Evolutionary conservation across 1,140 invertebrate species (phyloP).

Genomic region (Drosophila equinoxialis): DNA sequence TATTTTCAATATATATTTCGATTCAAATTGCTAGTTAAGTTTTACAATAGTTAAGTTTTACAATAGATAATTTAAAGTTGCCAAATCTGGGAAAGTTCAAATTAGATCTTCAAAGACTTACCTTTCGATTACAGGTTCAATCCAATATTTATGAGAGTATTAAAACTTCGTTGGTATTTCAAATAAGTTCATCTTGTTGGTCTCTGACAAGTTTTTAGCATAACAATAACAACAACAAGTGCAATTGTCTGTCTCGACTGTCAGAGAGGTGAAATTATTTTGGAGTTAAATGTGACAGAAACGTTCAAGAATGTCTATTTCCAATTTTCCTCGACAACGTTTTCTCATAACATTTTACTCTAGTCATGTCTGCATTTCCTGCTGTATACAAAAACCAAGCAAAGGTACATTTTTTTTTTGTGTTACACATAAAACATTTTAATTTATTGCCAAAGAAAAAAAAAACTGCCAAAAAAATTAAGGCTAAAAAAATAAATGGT

Average conservation of each 20-base stretch:
- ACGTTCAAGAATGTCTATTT: background rate
- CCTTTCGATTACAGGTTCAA: no score
- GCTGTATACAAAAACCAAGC: background rate
- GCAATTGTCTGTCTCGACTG: conserved; percentile 36
- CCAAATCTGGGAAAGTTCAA: no score
- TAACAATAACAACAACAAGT: conserved; percentile 33
- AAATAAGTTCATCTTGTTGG: background rate
- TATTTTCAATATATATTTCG: no score
- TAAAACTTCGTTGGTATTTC: background rate
- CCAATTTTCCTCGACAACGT: background rate
- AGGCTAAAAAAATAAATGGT: conserved; percentile 26
- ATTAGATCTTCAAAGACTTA: no score
- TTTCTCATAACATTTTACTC: conserved; percentile 2
- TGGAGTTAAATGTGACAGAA: background rate
- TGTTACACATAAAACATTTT: conserved; percentile 50
- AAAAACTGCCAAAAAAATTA: conserved; percentile 14
- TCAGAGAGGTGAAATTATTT: conserved; percentile 5
- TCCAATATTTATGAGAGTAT: background rate
- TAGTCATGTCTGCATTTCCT: background rate
- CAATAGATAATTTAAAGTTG: no score
- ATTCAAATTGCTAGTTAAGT: no score
- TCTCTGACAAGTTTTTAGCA: background rate
- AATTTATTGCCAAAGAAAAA: conserved; percentile 48
- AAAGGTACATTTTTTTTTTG: conserved; percentile 11
- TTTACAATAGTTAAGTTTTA: no score